A percentile compares a stretch with the other conserved stretches of the same genome.
phyloP scores from a whole-genome alignment of 1,140 invertebrate species.

The Neoseiulus cucumeris region DNA sequence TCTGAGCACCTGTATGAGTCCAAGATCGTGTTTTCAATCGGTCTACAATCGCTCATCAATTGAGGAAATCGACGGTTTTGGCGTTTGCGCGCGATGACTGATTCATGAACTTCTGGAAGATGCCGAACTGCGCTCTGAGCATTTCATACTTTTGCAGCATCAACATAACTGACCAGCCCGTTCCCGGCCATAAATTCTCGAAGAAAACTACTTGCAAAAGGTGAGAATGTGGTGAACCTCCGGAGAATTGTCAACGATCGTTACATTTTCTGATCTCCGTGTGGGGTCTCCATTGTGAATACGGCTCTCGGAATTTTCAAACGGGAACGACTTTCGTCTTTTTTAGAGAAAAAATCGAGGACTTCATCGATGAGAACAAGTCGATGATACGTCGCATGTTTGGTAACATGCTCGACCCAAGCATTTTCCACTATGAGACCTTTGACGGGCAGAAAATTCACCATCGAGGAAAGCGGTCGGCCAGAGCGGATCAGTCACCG shows the following conservation, averaged over 20 bases:
- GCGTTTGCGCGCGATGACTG: no score
- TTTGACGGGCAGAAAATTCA: constrained; percentile 18
- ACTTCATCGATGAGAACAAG: constrained; percentile 80
- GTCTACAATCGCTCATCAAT: no score
- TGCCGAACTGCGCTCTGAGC: no score
- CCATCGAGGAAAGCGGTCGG: constrained; percentile 16
- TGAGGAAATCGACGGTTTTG: no score
- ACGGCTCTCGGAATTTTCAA: no score
- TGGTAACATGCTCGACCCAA: constrained; percentile 44
- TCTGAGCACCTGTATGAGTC: no score
- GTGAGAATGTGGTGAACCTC: background rate
- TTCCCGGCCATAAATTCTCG: constrained; percentile 7
- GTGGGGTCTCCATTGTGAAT: no score
- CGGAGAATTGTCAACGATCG: no score
- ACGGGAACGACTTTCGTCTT: background rate
- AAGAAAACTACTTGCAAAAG: constrained; percentile 14
- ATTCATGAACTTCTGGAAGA: no score
- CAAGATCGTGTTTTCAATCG: no score
- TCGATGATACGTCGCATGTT: constrained; percentile 78
- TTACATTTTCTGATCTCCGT: no score
- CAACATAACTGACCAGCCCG: background rate
- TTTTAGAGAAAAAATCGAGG: constrained; percentile 64
- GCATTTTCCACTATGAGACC: constrained; percentile 17
- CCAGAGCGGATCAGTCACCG: constrained; percentile 9
- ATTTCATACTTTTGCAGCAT: background rate